phyloP scores from a whole-genome alignment of 1,140 invertebrate species.

The Drosophila bifasciata region DNA sequence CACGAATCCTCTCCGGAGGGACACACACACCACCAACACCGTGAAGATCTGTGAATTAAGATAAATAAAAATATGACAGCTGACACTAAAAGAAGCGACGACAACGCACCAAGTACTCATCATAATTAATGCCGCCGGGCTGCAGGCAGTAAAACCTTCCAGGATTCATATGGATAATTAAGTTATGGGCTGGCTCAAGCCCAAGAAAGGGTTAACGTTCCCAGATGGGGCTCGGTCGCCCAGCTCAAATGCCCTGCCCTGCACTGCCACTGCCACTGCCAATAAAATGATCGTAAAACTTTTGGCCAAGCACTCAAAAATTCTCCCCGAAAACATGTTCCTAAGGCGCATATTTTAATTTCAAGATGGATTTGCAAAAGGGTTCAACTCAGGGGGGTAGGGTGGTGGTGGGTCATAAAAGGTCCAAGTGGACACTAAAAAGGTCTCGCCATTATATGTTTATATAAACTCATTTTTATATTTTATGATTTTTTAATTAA shows the following conservation, averaged over 20 bases:
- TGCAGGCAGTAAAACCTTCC: conserved; percentile 60
- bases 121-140: conserved; percentile 66
- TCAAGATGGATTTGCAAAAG: conserved; percentile 20
- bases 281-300: conserved; percentile 74
- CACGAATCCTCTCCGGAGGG: conserved; percentile 24
- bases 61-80: conserved; percentile 79
- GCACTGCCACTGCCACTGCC: no score
- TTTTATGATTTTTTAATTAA: conserved; percentile 8
- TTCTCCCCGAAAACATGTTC: conserved; percentile 18
- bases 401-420: conserved; percentile 34
- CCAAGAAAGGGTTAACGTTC: conserved; percentile 34
- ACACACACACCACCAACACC: conserved; percentile 19
- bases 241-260: background rate
- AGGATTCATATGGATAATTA: conserved; percentile 82
- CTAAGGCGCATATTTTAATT: conserved; percentile 52
- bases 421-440: conserved; percentile 24
- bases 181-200: conserved; percentile 62
- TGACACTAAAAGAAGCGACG: conserved; percentile 37
- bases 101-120: conserved; percentile 53
- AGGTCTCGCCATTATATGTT: conserved; percentile 20
- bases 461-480: conserved; percentile 12
- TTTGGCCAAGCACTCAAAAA: conserved; percentile 14
- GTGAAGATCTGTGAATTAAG: conserved; percentile 71
- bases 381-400: background rate
- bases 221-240: background rate